Evolutionary conservation across 2,797 vertebrate genomes (phyloP), one percentile per base, ranked within the genome.

Genomic region (Parambassis ranga): DNA sequence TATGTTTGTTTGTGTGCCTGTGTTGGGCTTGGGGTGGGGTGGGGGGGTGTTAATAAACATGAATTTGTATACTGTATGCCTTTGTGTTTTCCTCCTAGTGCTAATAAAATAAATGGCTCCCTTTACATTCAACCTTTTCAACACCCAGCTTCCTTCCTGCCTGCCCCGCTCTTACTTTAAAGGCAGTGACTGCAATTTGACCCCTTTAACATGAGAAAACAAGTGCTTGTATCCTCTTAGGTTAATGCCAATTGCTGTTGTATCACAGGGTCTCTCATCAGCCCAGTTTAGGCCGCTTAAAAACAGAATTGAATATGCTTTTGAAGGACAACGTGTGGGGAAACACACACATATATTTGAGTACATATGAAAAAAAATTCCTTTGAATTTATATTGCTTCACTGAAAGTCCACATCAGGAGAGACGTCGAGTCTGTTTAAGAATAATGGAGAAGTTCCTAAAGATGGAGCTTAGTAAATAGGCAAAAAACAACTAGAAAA

Each of bases 71-170:
- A 44, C 6, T 39, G 2, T 60, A 11, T 44, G 10, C 36, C 49
- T 73, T 57, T 75, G 44, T 73, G 28, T 55, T 47, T n/a, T 8
- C 7, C 13, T 26, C 28, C 7, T 14, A 16, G 18, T 74, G 52
- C 44, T 75, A 71, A 82, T 78, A 15, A 66, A 60, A 86, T 83
- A 81, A 71, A 75, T 51, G 47, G 14, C 47, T 63, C 63, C 9
- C 30, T 66, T 72, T 75, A 68, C 57, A 56, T 64, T 26, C 36
- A 14, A 20, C 27, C 39, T 64, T 75, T 62, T 48, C 52, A 55
- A 30, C 20, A 30, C 1, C 0, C 52, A 50, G 27, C 72, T 59
- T 66, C 42, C 22, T 35, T 16, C 49, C 44, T 19, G 19, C 57
- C 57, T 15, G 36, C 20, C 39, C 7, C 1, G 26, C 63, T 67